Evolutionary conservation across 37 sponge, comb jelly and placozoan species (phyloP), one percentile per base, ranked within the genome.

Genomic region (Spongilla lacustris): DNA sequence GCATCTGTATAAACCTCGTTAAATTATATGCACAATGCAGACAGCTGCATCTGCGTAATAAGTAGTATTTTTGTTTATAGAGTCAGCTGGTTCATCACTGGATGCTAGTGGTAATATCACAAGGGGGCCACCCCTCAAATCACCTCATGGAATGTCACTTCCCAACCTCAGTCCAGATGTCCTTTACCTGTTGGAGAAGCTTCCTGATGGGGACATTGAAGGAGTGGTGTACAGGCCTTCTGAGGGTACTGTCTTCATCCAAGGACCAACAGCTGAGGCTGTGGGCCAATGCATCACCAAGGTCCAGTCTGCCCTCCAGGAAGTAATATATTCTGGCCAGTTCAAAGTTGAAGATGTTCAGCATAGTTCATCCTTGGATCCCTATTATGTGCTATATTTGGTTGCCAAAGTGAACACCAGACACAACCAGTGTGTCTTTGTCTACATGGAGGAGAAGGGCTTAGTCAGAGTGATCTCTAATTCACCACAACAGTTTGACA

Each of bases 401-500:
- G 31, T 76, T 24, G 28, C 25, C 21, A 17, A 36, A 22, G 68
- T 68, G 26, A 68, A 85, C 19, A 10, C 22, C 38, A 50, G 27
- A 10, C 76, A 85, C 49, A 33, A 77, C 31, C 77, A 49, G 69
- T 77, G 77, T 85, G 85, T 68, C 14, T 85, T 85, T 41, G 6
- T 68, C 58, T 58, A 58, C 21, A 2, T 36, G 14, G 83, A 83
- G 50, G 68, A 82, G 12, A 19, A 26, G 25, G 33, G 67, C 2
- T 37, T 13, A 11, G 76, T 88, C 10, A 82, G 31, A n/a, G 30
- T 88, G 9, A 36, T 88, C 34, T 88, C 79, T 27, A 76, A 11
- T 0, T 76, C 89, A 23, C 81, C 88, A 35, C 89, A 83, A 26
- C 89, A 88, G 30, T 83, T 77, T 77, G 89, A 88, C 9, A 71